Conservation (phyloP, 2,113 vertebrate genomes). For the Melanerpes formicivorus region DNA sequence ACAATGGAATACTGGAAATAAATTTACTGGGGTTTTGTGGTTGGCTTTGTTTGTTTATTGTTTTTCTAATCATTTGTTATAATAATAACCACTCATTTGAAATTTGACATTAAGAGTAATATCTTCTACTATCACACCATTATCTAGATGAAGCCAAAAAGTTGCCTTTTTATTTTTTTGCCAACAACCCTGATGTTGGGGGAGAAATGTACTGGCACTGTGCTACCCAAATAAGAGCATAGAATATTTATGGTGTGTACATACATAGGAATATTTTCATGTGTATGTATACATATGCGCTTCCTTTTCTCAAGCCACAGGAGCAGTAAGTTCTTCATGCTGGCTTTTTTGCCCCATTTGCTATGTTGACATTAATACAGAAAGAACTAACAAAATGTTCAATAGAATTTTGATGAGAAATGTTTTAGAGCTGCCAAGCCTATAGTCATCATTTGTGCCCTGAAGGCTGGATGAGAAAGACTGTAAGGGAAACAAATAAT, state of each 20-base stretch:
- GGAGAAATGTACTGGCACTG: not conserved
- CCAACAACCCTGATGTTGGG: not conserved
- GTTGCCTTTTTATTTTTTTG: not conserved
- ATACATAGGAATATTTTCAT: not conserved
- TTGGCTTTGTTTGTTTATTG: too few species aligned
- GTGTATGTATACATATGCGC: not conserved
- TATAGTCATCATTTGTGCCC: not conserved
- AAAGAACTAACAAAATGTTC: constrained; percentile 45
- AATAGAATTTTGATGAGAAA: not conserved
- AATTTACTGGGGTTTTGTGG: not conserved
- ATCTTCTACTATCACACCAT: not conserved
- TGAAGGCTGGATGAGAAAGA: constrained; percentile 22
- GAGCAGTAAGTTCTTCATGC: not conserved
- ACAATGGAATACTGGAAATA: not conserved
- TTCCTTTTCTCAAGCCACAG: not conserved
- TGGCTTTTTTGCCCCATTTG: not conserved
- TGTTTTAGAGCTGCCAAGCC: constrained; percentile 24
- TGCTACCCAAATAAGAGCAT: not conserved
- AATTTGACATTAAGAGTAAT: not conserved
- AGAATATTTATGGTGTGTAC: not conserved
- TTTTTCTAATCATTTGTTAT: not conserved
- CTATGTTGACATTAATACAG: not conserved
- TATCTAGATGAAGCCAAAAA: not conserved
- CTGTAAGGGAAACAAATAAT: constrained; percentile 47
- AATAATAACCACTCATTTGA: not conserved